These are phyloP conservation scores for Pogonognathellus flavescens DNA, from an alignment of 1,140 invertebrate genomes.

Conservation along the genomic window DNA sequence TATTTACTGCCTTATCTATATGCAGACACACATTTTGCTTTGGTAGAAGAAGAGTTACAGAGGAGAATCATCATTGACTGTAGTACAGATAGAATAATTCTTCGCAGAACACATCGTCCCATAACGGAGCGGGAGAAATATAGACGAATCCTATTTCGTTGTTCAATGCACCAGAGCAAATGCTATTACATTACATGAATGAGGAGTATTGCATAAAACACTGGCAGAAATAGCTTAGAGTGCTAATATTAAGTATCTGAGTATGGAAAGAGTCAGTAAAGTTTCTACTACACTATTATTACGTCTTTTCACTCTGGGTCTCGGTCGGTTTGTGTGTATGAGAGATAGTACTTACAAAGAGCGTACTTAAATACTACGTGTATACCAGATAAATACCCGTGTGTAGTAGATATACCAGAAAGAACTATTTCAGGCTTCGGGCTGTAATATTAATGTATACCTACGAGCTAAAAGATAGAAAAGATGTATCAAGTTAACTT, in stretches of 20 bases:
- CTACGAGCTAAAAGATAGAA: neutral
- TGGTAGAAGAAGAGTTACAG: too few species aligned
- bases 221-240: conserved; percentile 6
- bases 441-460: too few species aligned
- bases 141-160: conserved; percentile 21
- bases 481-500: conserved; percentile 19
- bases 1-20: too few species aligned
- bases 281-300: neutral
- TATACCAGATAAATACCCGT: too few species aligned
- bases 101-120: neutral
- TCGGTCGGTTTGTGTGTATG: neutral
- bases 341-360: too few species aligned
- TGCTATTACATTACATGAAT: neutral
- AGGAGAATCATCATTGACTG: neutral
- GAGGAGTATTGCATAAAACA: conserved; percentile 14
- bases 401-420: too few species aligned
- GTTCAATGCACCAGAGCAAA: conserved; percentile 8
- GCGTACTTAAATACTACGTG: too few species aligned
- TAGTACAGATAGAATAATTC: neutral
- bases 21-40: too few species aligned
- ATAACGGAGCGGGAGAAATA: neutral
- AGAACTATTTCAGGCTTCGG: too few species aligned
- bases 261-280: neutral
- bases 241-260: conserved; percentile 3
- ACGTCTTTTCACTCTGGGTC: neutral